Evolutionary conservation across 2,113 vertebrate species (phyloP), one percentile per base, ranked within the genome.

Genomic region (Delphinapterus leucas): DNA sequence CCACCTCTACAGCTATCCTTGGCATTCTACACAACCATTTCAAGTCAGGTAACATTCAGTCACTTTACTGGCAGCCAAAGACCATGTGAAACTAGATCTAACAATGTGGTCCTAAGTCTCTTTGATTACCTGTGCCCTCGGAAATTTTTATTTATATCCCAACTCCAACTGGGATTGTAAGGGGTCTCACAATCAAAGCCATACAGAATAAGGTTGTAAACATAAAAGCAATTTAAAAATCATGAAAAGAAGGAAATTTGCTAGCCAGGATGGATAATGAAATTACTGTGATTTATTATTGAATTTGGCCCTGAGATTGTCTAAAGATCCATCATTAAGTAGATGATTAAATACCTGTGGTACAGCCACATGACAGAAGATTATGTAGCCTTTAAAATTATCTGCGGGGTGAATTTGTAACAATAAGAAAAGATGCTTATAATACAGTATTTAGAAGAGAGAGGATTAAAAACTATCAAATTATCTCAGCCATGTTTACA

Each of bases 161-260:
- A 76, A 23, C 60, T 86, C 47, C 63, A 60, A 83, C 33, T 63
- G 60, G 44, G 41, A 61, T 33, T 55, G 89, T 93, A 91, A 89
- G 20, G 5, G 70, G 20, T 90, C n/a, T 93, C 41, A 84, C 41
- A 71, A 47, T 55, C 65, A 10, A 79, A 90, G 58, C 49, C 33
- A 31, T 58, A 25, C 18, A 23, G 33, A 25, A 26, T 49, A 92
- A 49, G 44, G 17, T 81, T 79, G 71, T 79, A 92, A 67, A 76
- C 18, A 1, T 55, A 76, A 76, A 89, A 95, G n/a, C 47, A 70
- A 82, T 85, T 81, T 73, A 58, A 84, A 95, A 97, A 90, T 93
- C 41, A 85, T 76, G 47, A 88, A 63, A 85, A 90, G 49, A 73
- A 95, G 68, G 36, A 85, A 90, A 81, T 92, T 23, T 44, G 25